phyloP scores from a whole-genome alignment of 2,113 vertebrate genomes.

The Emydura subglobosa region DNA sequence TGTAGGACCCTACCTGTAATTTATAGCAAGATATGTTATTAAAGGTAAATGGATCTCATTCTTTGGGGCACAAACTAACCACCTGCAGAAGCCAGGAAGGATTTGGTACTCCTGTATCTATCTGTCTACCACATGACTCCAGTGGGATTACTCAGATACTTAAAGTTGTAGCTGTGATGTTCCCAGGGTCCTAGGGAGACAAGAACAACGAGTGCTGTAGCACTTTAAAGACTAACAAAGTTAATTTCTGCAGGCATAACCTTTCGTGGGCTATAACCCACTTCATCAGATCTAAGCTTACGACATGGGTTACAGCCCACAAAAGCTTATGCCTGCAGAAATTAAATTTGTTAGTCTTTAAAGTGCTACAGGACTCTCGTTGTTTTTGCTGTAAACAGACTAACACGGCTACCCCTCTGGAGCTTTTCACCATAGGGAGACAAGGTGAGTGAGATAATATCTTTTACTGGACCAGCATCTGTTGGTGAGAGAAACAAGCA shows the following conservation, averaged over 20 bases:
- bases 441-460: not conserved
- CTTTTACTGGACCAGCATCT: not conserved
- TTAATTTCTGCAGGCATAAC: too few relatives aligned
- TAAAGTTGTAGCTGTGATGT: not conserved
- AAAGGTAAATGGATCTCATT: not conserved
- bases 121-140: not conserved
- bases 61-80: constrained; percentile 27
- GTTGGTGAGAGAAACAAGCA: not conserved
- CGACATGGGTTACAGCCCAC: too few relatives aligned
- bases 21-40: not conserved
- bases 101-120: not conserved
- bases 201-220: too few relatives aligned
- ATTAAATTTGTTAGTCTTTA: too few relatives aligned
- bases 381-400: too few relatives aligned
- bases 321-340: too few relatives aligned
- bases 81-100: not conserved
- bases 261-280: too few relatives aligned
- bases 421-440: not conserved
- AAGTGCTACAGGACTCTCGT: too few relatives aligned
- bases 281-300: too few relatives aligned
- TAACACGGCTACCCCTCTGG: too few relatives aligned
- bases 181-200: not conserved
- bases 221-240: too few relatives aligned
- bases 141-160: not conserved
- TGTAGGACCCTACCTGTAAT: not conserved